Evolutionary conservation across 1,140 invertebrate genomes (phyloP).

Genomic region (Drosophila ogumai): DNA sequence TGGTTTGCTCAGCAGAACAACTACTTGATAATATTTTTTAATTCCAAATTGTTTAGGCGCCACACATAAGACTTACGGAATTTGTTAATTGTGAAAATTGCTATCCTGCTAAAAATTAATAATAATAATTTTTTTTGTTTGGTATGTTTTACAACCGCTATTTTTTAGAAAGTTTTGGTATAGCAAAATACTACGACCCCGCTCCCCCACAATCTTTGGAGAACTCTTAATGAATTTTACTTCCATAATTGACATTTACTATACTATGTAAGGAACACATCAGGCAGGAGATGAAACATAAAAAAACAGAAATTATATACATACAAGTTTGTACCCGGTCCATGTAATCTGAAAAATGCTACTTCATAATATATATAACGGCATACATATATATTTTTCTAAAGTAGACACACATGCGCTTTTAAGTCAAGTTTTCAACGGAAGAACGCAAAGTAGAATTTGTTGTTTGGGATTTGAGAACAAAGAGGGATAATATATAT

Average conservation of each 20-base stretch:
- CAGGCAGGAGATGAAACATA: slow-evolving; percentile 5
- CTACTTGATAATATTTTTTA: slow-evolving; percentile 9
- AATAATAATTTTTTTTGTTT: neutral
- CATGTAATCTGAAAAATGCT: slow-evolving; percentile 77
- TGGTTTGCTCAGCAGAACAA: slow-evolving; percentile 30
- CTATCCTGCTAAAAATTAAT: too few relatives aligned
- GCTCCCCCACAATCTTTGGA: slow-evolving; percentile 24
- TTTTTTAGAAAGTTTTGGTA: slow-evolving; percentile 12
- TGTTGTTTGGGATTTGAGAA: slow-evolving; percentile 56
- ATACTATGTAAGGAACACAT: slow-evolving; percentile 53
- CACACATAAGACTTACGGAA: neutral
- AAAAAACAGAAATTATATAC: slow-evolving; percentile 70
- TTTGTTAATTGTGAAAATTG: neutral
- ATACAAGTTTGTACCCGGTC: slow-evolving; percentile 82
- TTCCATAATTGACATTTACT: slow-evolving; percentile 74
- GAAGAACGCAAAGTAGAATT: slow-evolving; percentile 37
- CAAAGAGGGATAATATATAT: slow-evolving; percentile 65
- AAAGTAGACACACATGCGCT: slow-evolving; percentile 66
- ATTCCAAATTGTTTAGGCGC: neutral
- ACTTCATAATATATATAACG: slow-evolving; percentile 73
- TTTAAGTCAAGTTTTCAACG: slow-evolving; percentile 40
- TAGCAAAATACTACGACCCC: slow-evolving; percentile 24
- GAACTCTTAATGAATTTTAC: slow-evolving; percentile 73
- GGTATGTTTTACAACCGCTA: neutral
- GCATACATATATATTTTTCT: slow-evolving; percentile 79